Percentiles rank a stretch among this genome's conserved stretches.
These are phyloP conservation scores for Varanus komodoensis DNA, from an alignment of 2,113 vertebrate species.

Conservation along the genomic window DNA sequence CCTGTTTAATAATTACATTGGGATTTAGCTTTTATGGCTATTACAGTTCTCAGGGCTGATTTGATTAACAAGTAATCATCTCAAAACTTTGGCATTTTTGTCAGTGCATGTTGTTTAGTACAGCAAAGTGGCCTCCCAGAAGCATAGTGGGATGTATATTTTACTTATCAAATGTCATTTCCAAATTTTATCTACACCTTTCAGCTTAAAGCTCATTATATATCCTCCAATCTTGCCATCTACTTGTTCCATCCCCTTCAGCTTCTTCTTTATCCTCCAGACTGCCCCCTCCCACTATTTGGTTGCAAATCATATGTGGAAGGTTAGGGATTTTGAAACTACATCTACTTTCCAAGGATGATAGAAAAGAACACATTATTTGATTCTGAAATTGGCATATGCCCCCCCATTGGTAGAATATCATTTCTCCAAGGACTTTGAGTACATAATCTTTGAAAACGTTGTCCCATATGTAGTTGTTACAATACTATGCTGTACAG, in stretches of 20 bases:
- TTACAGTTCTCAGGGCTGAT: not conserved
- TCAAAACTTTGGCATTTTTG: conserved; percentile 23
- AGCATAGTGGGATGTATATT: conserved; percentile 3
- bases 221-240: conserved; percentile 1
- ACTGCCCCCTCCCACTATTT: not conserved
- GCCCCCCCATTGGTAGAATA: conserved; percentile 9
- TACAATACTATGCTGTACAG: not conserved
- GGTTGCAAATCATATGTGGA: conserved; percentile 27
- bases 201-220: conserved; percentile 33
- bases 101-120: conserved; percentile 7
- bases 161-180: conserved; percentile 59
- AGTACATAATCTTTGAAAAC: not conserved
- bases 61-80: conserved; percentile 22
- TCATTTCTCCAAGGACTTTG: conserved; percentile 13
- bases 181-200: conserved; percentile 43
- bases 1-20: conserved; percentile 14
- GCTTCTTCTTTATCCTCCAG: no score
- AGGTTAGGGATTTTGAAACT: conserved; percentile 26
- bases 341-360: conserved; percentile 21
- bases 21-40: conserved; percentile 33
- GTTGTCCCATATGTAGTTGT: not conserved
- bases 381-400: conserved; percentile 30
- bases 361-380: not conserved
- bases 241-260: no score
- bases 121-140: conserved; percentile 4